Evolutionary conservation across 1,140 invertebrate genomes (phyloP).

Genomic region (Belonocnema kinseyi): DNA sequence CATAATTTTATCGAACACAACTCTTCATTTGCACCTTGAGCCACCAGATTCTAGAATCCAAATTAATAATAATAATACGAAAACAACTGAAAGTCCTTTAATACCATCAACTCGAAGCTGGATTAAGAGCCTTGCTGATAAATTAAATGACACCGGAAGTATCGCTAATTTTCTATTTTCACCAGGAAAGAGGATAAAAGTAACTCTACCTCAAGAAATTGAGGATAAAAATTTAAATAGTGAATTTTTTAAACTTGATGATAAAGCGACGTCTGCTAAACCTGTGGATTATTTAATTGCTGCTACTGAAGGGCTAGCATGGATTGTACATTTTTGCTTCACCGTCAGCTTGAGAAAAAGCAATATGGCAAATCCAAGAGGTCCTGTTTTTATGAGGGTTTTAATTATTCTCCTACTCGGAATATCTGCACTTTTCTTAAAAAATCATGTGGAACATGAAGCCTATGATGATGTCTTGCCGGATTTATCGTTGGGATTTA

Average conservation of each 20-base stretch:
- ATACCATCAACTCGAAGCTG: neutral
- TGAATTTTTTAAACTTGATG: slow-evolving; percentile 44
- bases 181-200: neutral
- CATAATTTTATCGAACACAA: slow-evolving; percentile 74
- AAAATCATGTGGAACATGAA: slow-evolving; percentile 60
- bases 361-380: slow-evolving; percentile 81
- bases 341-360: slow-evolving; percentile 81
- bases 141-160: slow-evolving; percentile 44
- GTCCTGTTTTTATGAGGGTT: slow-evolving; percentile 80
- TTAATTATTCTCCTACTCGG: slow-evolving; percentile 66
- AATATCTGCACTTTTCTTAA: slow-evolving; percentile 59
- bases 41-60: neutral
- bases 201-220: neutral
- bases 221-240: neutral
- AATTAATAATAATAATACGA: neutral
- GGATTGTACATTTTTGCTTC: slow-evolving; percentile 88
- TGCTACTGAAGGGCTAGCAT: slow-evolving; percentile 82
- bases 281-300: slow-evolving; percentile 83
- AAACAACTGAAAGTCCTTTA: neutral
- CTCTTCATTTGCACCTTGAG: slow-evolving; percentile 32
- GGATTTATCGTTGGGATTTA: slow-evolving; percentile 66
- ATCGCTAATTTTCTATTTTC: slow-evolving; percentile 47
- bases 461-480: slow-evolving; percentile 60
- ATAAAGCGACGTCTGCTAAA: slow-evolving; percentile 64
- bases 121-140: slow-evolving; percentile 42